Conservation (phyloP, 2,113 vertebrate genomes). For the Pavo muticus region DNA sequence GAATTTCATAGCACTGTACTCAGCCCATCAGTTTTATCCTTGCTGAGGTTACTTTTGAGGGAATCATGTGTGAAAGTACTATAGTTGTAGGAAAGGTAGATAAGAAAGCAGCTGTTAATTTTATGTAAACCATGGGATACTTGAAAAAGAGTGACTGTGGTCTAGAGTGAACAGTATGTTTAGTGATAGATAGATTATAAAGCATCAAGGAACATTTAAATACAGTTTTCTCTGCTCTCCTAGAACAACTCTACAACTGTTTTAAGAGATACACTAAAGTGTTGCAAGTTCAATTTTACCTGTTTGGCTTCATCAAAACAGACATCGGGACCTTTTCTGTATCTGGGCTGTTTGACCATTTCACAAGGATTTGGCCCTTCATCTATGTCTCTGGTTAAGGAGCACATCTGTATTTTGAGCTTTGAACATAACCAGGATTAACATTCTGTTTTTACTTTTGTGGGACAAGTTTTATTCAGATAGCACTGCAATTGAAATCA, state of each 20-base stretch:
- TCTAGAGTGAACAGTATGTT: slow-evolving; percentile 50
- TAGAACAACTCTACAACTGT: slow-evolving; percentile 1
- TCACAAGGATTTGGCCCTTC: slow-evolving; percentile 94
- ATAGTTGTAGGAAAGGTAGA: slow-evolving; percentile 65
- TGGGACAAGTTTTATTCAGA: not conserved
- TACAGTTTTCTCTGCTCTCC: not conserved
- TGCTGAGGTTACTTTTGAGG: not conserved
- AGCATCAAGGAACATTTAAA: not conserved
- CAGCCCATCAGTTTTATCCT: not conserved
- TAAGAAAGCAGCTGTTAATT: slow-evolving; percentile 73
- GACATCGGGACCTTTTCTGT: slow-evolving; percentile 94
- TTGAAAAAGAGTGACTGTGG: slow-evolving; percentile 68
- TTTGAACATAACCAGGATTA: not conserved
- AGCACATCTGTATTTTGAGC: not conserved
- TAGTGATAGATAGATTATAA: slow-evolving; percentile 37
- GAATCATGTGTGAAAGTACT: slow-evolving; percentile 84
- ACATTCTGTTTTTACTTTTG: not conserved
- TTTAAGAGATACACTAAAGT: not conserved
- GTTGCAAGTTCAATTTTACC: slow-evolving; percentile 80
- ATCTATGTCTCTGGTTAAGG: slow-evolving; percentile 86
- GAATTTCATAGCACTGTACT: not conserved
- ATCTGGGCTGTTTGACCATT: slow-evolving; percentile 92
- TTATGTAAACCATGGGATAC: slow-evolving; percentile 61
- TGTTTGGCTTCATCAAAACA: slow-evolving; percentile 93
- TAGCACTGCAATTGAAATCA: not conserved